A percentile compares a stretch with the other conserved stretches of the same genome.
Evolutionary conservation across 2,797 vertebrate species (phyloP).

Genomic region (Helarctos malayanus): DNA sequence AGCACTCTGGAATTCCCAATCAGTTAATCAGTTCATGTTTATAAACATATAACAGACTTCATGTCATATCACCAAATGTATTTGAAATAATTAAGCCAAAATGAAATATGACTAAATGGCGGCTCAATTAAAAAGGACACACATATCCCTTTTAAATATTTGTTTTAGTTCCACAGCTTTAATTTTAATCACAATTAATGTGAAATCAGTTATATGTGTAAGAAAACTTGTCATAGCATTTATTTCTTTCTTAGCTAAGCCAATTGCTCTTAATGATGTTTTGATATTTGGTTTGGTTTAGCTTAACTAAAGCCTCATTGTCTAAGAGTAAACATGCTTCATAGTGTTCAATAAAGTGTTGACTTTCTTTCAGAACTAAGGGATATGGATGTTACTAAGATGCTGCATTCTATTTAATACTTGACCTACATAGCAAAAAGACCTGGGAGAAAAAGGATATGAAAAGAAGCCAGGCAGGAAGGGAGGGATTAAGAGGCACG

Average conservation of each 20-base stretch:
- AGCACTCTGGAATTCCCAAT: slow-evolving; percentile 56
- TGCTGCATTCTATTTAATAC: not conserved
- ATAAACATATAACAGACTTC: slow-evolving; percentile 66
- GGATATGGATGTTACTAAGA: not conserved
- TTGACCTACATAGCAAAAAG: not conserved
- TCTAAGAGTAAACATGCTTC: not conserved
- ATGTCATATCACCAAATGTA: slow-evolving; percentile 51
- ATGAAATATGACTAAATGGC: slow-evolving; percentile 15
- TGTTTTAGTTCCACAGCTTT: not conserved
- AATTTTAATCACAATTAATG: slow-evolving; percentile 6
- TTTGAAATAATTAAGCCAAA: slow-evolving; percentile 58
- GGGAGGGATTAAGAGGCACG: no score
- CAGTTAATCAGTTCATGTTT: slow-evolving; percentile 59
- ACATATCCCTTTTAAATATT: slow-evolving; percentile 3
- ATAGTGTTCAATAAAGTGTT: not conserved
- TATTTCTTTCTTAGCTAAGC: not conserved
- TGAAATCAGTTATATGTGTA: not conserved
- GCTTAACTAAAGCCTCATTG: not conserved
- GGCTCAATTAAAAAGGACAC: slow-evolving; percentile 18
- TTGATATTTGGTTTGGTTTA: not conserved
- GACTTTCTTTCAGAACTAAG: not conserved
- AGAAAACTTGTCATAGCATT: not conserved
- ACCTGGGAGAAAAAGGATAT: not conserved
- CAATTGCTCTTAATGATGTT: not conserved
- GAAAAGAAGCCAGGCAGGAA: not conserved